These are phyloP conservation scores for Digitonthophagus gazella DNA, from an alignment of 2,888 invertebrate species.

Conservation along the genomic window DNA sequence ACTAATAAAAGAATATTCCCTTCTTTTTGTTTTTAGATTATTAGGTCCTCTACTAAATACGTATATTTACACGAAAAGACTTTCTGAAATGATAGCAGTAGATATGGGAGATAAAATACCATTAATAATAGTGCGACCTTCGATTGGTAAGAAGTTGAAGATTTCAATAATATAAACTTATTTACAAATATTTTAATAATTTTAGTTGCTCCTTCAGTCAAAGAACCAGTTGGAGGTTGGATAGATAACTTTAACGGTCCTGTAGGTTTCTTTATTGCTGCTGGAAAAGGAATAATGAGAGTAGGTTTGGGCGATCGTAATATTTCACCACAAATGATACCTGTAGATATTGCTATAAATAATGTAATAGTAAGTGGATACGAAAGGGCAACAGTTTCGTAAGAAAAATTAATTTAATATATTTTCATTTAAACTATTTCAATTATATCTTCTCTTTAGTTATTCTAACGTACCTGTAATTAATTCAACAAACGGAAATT, in stretches of 20 bases:
- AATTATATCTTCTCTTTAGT: no score
- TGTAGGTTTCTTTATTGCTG: slow-evolving; percentile 53
- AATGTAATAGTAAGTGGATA: slow-evolving; percentile 50
- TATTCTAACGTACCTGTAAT: no score
- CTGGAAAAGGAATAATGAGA: slow-evolving; percentile 38
- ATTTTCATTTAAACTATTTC: no score
- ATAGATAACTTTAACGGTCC: slow-evolving; percentile 66
- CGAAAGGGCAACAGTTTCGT: no score
- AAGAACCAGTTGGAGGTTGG: slow-evolving; percentile 56
- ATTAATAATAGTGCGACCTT: slow-evolving; percentile 82
- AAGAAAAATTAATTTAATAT: no score
- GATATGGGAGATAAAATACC: slow-evolving; percentile 69
- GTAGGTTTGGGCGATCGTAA: background rate
- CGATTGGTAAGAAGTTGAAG: slow-evolving; percentile 58
- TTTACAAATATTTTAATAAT: no score
- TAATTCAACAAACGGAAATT: no score
- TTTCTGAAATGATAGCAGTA: slow-evolving; percentile 10
- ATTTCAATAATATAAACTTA: background rate
- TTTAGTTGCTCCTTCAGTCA: slow-evolving; percentile 41
- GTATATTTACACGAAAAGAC: slow-evolving; percentile 68
- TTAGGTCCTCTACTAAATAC: no score
- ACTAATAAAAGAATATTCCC: no score
- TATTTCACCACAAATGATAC: slow-evolving; percentile 62
- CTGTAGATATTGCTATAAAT: slow-evolving; percentile 63
- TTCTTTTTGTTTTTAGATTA: no score